Evolutionary conservation across 2,888 invertebrate species (phyloP).

Genomic region (Pogonocherus hispidulus): DNA sequence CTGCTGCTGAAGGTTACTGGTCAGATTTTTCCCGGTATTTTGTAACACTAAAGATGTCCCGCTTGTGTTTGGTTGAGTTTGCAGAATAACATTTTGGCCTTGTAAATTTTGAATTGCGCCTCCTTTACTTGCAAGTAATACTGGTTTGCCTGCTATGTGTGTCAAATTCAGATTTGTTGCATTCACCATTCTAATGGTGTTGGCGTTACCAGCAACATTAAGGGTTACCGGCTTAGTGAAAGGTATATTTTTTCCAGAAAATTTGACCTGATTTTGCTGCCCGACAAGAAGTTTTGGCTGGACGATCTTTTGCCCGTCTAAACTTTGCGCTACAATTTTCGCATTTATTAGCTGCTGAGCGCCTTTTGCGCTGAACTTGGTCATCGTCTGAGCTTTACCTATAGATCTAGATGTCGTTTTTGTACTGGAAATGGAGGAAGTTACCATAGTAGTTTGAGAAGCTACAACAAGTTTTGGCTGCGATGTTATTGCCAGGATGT

Average conservation of each 20-base stretch:
- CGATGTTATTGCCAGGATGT: conserved; percentile 65
- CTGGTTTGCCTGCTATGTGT: conserved; percentile 73
- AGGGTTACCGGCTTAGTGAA: conserved; percentile 52
- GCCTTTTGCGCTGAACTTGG: conserved; percentile 64
- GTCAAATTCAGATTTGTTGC: conserved; percentile 70
- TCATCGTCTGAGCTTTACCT: conserved; percentile 53
- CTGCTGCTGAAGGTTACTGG: conserved; percentile 40
- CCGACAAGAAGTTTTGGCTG: conserved; percentile 57
- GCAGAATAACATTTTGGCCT: conserved; percentile 69
- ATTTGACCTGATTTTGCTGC: conserved; percentile 59
- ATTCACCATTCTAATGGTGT: conserved; percentile 70
- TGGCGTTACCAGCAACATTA: conserved; percentile 57
- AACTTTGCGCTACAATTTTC: conserved; percentile 66
- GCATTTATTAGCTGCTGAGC: conserved; percentile 69
- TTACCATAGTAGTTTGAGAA: conserved; percentile 58
- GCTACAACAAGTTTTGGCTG: conserved; percentile 65
- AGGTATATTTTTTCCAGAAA: conserved; percentile 55
- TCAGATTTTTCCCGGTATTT: conserved; percentile 53
- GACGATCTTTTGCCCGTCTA: conserved; percentile 59
- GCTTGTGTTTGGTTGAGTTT: conserved; percentile 56
- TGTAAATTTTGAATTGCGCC: conserved; percentile 65
- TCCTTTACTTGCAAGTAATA: conserved; percentile 70
- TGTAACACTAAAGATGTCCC: conserved; percentile 58
- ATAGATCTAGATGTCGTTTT: conserved; percentile 45
- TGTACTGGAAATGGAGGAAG: conserved; percentile 54